phyloP scores from a whole-genome alignment of 2,888 invertebrate genomes.

The Malacosoma neustria region DNA sequence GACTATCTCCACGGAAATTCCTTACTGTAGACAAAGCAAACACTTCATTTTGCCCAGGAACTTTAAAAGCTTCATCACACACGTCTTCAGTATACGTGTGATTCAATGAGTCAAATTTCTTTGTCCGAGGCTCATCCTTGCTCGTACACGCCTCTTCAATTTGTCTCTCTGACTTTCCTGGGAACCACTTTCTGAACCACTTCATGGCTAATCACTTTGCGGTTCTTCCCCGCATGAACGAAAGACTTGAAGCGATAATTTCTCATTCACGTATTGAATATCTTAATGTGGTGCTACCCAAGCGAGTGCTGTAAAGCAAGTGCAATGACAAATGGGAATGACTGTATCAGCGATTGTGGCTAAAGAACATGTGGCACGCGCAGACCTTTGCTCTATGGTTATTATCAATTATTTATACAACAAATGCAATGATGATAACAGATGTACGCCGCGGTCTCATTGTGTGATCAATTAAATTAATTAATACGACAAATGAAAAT shows the following conservation, averaged over 20 bases:
- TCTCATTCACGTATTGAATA: conserved; percentile 67
- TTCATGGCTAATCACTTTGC: conserved; percentile 75
- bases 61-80: conserved; percentile 17
- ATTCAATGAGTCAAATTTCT: conserved; percentile 25
- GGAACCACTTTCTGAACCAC: conserved; percentile 79
- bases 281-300: conserved; percentile 19
- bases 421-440: conserved; percentile 51
- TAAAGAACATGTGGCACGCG: conserved; percentile 51
- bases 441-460: conserved; percentile 45
- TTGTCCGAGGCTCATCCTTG: conserved; percentile 21
- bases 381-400: conserved; percentile 62
- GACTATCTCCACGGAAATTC: conserved; percentile 46
- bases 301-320: conserved; percentile 32
- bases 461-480: conserved; percentile 46
- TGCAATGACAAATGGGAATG: conserved; percentile 20
- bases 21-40: conserved; percentile 51
- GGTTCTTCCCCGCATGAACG: conserved; percentile 77
- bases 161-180: conserved; percentile 67
- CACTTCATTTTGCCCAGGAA: conserved; percentile 28
- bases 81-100: conserved; percentile 12
- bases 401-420: conserved; percentile 58
- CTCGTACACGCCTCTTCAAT: conserved; percentile 22
- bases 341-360: conserved; percentile 15
- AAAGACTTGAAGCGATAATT: conserved; percentile 76
- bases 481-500: conserved; percentile 44